Evolutionary conservation across 2,888 invertebrate species (phyloP), one percentile per base, ranked within the genome.

Genomic region (Mayetiola destructor): DNA sequence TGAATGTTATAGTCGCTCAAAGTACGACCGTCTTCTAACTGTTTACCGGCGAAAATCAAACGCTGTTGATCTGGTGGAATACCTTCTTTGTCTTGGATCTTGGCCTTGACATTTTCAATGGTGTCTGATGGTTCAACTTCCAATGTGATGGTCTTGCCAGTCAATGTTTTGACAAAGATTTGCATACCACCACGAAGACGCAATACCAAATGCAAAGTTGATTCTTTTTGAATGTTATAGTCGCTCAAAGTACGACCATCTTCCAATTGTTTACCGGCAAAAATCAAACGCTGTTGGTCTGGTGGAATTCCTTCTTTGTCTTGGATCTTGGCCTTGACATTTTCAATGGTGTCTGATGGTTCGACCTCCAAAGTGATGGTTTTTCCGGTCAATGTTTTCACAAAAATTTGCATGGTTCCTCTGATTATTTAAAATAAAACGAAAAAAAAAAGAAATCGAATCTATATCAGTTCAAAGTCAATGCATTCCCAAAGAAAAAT

Each of bases 181-280:
- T 96, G 94, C 93, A 93, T 93, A 75, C 80, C 87, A 79, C 95
- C 95, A 71, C 94, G 82, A 64, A 96, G 82, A 76, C 94, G 87
- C 61, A 96, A 80, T 61, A 95, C 94, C 76, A 90, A 80, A 73
- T 95, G 94, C 62, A 95, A 81, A 8, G 95, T 96, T 0, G 94
- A 94, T 73, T 92, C 92, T 73, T 92, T 91, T 70, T 93, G 92
- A 68, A 93, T 92, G 68, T 92, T 92, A 73, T 92, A 92, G 71
- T 94, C 93, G 0, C 88, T 88, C 1, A 92, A 76, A 18, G 92
- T 93, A 61, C 91, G 84, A 10, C 91, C 93, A 81, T 93, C 93
- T 76, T 93, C 92, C 66, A 94, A 74, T 72, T 94, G 93, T 73
- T 93, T 93, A 61, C 93, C 93, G 67, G 91, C 91, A 69, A 92